A percentile compares a stretch with the other conserved stretches of the same genome.
These are phyloP conservation scores for Carlito syrichta DNA, from an alignment of 2,113 vertebrate species.

Conservation along the genomic window DNA sequence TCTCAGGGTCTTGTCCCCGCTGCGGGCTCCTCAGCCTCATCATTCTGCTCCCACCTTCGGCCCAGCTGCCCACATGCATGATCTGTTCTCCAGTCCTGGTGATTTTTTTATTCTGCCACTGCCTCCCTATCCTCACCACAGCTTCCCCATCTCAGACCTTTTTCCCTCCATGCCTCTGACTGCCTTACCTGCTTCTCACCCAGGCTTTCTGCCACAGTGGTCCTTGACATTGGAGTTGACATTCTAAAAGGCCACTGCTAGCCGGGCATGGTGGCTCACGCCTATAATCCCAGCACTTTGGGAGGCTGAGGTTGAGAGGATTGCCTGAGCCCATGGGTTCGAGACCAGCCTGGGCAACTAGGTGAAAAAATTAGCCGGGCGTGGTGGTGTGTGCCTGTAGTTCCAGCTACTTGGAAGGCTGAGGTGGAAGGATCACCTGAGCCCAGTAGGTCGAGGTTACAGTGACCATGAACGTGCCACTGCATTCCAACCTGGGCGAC, in stretches of 20 bases:
- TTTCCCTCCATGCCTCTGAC: background rate
- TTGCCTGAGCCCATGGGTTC: no score
- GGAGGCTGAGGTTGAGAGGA: no score
- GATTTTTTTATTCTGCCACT: background rate
- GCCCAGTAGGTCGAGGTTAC: no score
- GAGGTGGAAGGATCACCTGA: no score
- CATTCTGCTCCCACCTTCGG: background rate
- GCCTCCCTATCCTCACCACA: background rate
- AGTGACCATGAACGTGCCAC: no score
- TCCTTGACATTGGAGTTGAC: background rate
- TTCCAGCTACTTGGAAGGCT: no score
- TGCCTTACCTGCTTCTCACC: background rate
- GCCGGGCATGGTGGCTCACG: no score
- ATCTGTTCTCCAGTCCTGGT: background rate
- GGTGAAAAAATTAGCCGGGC: no score
- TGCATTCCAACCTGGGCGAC: no score
- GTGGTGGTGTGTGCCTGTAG: no score
- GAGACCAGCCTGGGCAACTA: no score
- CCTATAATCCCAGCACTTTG: no score
- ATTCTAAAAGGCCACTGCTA: background rate
- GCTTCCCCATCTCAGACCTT: background rate
- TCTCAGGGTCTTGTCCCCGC: background rate
- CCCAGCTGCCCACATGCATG: background rate
- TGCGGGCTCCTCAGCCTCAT: background rate
- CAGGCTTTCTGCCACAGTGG: rapidly evolving